Evolutionary conservation across 1,140 invertebrate species (phyloP).

Genomic region (Tachypleus tridentatus): DNA sequence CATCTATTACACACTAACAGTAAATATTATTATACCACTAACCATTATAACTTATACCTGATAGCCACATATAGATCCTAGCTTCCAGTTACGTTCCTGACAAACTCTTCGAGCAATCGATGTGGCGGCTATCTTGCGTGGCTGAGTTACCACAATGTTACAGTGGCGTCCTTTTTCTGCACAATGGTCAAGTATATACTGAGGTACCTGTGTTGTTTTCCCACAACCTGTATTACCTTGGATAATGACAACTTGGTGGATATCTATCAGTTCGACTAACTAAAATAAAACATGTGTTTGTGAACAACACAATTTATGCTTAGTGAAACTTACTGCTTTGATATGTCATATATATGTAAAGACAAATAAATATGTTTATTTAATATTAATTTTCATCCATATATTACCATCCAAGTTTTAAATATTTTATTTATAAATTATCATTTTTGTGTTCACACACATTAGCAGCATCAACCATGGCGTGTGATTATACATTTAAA

Average conservation of each 20-base stretch:
- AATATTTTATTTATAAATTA: too few species aligned
- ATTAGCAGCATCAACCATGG: too few species aligned
- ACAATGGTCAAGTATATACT: slow-evolving; percentile 76
- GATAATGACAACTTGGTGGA: slow-evolving; percentile 76
- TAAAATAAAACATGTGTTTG: neutral
- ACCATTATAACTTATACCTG: slow-evolving; percentile 37
- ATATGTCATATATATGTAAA: too few species aligned
- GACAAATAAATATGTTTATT: too few species aligned
- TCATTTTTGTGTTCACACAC: too few species aligned
- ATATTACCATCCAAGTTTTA: too few species aligned
- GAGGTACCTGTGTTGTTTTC: slow-evolving; percentile 61
- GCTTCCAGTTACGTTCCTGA: slow-evolving; percentile 56
- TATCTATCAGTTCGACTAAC: slow-evolving; percentile 68
- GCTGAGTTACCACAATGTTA: slow-evolving; percentile 79
- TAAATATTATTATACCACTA: slow-evolving; percentile 20
- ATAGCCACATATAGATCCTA: slow-evolving; percentile 70
- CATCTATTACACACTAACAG: neutral
- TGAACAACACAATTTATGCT: too few species aligned
- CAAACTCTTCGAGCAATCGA: slow-evolving; percentile 64
- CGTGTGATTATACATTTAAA: too few species aligned
- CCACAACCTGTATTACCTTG: slow-evolving; percentile 91
- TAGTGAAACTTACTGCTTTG: too few species aligned
- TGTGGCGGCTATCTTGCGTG: slow-evolving; percentile 64
- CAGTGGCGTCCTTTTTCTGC: slow-evolving; percentile 53
- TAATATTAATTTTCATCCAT: too few species aligned